Evolutionary conservation across 37 sponge, comb jelly and placozoan genomes (phyloP), one percentile per base, ranked within the genome.

Genomic region (Chondrilla cf. caribensis): DNA sequence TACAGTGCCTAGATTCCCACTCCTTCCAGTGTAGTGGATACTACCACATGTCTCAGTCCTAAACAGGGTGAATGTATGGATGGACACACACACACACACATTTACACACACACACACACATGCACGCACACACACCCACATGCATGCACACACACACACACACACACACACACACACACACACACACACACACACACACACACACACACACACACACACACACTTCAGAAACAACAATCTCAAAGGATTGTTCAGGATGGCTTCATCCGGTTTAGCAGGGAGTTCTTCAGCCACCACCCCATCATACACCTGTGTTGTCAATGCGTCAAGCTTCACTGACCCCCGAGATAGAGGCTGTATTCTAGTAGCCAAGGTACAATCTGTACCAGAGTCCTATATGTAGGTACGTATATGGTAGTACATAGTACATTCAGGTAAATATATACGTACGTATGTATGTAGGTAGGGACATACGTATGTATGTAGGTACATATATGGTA

Each of bases 221-320:
- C 29, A 62, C 64, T 62, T 73, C 6, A 73, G 43, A 37, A 38
- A 42, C 2, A 73, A 11, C 1, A 73, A 43, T 39, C 76, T 73
- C 38, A 73, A 21, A 37, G 76, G 76, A 21, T 73, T 73, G 24
- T 36, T 37, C 76, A 73, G 36, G 41, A 6, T 40, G 2, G 41
- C 43, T 39, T 38, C 41, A 24, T 73, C 44, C 6, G 76, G 76
- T 42, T 2, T 21, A 15, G 41, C 0, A 37, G 76, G 36, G 44
- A 90, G 80, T 77, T 90, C 90, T 38, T 83, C 84, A 54, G 86
- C 84, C 87, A 90, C 90, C 22, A 58, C 33, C 6, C 90, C 90
- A n/a, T 22, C 0, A 43, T 67, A 86, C 59, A 86, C 60, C 55
- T 79, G 76, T 32, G 41, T 43, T n/a, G 76, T 73, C 2, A 73